phyloP scores from a whole-genome alignment of 2,888 invertebrate species.

The Papilio protenor region DNA sequence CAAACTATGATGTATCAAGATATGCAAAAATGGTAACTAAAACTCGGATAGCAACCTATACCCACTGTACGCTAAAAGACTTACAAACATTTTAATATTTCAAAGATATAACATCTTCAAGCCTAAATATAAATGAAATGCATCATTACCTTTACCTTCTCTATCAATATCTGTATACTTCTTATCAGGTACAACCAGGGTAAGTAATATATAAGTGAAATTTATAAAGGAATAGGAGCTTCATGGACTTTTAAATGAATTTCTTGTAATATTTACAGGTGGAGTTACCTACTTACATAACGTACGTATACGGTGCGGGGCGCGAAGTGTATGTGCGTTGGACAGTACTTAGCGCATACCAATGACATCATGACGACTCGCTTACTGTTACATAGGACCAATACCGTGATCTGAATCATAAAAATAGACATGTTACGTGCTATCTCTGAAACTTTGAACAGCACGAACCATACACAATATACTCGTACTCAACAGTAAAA shows the following conservation, averaged over 20 bases:
- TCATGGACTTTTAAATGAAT: neutral
- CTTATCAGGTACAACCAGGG: neutral
- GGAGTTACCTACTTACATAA: slow-evolving; percentile 59
- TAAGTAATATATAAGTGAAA: neutral
- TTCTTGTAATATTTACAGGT: neutral
- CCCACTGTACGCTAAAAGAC: neutral
- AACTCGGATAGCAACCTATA: neutral
- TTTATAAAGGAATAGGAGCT: neutral
- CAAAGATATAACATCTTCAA: neutral
- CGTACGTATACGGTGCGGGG: slow-evolving; percentile 56
- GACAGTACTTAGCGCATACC: slow-evolving; percentile 73
- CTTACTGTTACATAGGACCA: slow-evolving; percentile 74
- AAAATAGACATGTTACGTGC: slow-evolving; percentile 47
- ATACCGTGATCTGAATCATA: slow-evolving; percentile 71
- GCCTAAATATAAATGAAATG: too few species aligned
- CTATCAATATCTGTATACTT: too few species aligned
- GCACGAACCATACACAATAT: neutral
- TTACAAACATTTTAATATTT: neutral
- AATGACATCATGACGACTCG: slow-evolving; percentile 77
- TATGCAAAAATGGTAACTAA: neutral
- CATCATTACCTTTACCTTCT: neutral
- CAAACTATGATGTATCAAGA: neutral
- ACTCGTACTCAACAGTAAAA: neutral
- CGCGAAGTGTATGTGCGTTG: slow-evolving; percentile 47
- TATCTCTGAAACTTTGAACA: neutral